phyloP scores from a whole-genome alignment of 1,140 invertebrate species.

The Theocolax elegans region DNA sequence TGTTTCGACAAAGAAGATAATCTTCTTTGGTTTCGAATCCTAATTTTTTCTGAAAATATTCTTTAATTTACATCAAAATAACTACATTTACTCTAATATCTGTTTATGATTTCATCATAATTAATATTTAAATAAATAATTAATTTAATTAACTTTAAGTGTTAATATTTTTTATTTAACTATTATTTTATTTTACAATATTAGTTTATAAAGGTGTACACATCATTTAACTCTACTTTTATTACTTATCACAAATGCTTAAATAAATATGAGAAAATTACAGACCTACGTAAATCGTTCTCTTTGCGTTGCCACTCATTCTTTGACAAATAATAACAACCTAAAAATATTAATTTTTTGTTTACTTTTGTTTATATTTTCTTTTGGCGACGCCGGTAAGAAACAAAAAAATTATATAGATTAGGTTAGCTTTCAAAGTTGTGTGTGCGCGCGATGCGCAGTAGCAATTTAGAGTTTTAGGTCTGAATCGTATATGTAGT shows the following conservation, averaged over 20 bases:
- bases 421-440: conserved; percentile 17
- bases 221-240: too few relatives aligned
- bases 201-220: too few relatives aligned
- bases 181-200: too few relatives aligned
- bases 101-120: not conserved
- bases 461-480: not conserved
- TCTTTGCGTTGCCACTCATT: conserved; percentile 75
- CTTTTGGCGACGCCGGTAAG: not conserved
- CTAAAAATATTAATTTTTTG: not conserved
- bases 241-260: too few relatives aligned
- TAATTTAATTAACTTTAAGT: not conserved
- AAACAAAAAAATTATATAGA: conserved; percentile 4
- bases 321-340: not conserved
- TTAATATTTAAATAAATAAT: not conserved
- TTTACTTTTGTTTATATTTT: conserved; percentile 5
- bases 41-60: too few relatives aligned
- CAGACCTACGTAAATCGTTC: conserved; percentile 80
- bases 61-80: too few relatives aligned
- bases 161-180: not conserved
- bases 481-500: not conserved
- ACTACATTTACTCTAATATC: too few relatives aligned
- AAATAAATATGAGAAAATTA: conserved; percentile 3
- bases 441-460: not conserved
- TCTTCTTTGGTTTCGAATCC: too few relatives aligned
- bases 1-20: too few relatives aligned